Percentiles rank a stretch among this genome's conserved stretches.
phyloP scores from a whole-genome alignment of 1,140 invertebrate species.

The Eupeodes corollae region DNA sequence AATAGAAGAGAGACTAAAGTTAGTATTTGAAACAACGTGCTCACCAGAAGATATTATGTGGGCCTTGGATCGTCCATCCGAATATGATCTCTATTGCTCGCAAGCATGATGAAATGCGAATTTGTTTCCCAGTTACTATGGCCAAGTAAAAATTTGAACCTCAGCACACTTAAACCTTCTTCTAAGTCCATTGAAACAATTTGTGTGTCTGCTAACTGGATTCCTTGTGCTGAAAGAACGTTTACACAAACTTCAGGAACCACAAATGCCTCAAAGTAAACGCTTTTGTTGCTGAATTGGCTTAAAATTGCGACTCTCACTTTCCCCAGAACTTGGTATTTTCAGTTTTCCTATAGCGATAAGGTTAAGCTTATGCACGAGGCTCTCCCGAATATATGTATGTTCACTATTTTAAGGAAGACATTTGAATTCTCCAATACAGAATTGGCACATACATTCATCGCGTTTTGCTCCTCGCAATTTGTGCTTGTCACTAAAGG shows the following conservation, averaged over 20 bases:
- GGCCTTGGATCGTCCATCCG: slow-evolving; percentile 2
- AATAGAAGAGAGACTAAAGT: too few species aligned
- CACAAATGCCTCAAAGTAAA: neutral
- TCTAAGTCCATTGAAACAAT: neutral
- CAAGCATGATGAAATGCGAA: neutral
- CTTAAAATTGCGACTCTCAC: neutral
- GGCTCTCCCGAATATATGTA: too few species aligned
- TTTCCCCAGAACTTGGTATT: neutral
- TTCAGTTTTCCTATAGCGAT: too few species aligned
- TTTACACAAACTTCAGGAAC: neutral
- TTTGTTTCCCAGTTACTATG: neutral
- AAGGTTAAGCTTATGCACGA: too few species aligned
- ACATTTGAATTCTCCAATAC: too few species aligned
- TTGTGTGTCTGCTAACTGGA: neutral
- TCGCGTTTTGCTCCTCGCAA: too few species aligned
- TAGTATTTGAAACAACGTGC: neutral
- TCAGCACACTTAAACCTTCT: neutral
- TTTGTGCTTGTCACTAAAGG: too few species aligned
- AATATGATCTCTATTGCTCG: neutral
- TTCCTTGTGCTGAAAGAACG: neutral
- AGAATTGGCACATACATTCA: too few species aligned
- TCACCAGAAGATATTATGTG: neutral
- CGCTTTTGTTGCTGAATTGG: neutral
- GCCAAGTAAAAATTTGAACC: slow-evolving; percentile 1
- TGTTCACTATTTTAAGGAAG: too few species aligned